Evolutionary conservation across 2,888 invertebrate genomes (phyloP).

Genomic region (Patella caerulea): DNA sequence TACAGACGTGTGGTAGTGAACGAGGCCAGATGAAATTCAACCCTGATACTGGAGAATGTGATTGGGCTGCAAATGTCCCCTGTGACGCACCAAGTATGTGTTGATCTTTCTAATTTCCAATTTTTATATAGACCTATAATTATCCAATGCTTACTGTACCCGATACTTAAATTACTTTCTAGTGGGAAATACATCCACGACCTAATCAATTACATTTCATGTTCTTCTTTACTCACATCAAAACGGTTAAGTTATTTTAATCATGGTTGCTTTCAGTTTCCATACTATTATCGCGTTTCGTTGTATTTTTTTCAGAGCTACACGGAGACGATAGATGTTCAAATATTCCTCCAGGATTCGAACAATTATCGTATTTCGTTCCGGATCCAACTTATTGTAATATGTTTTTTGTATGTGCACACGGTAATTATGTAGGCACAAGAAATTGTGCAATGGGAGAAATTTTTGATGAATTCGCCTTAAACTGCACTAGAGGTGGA

Average conservation of each 20-base stretch:
- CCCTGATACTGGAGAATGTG: not conserved
- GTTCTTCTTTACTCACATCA: no score
- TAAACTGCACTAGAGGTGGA: not conserved
- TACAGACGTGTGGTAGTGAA: not conserved
- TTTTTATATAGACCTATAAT: no score
- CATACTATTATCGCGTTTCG: no score
- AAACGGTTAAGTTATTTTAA: no score
- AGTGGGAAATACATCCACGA: no score
- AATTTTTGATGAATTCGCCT: not conserved
- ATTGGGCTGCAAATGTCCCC: not conserved
- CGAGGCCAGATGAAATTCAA: not conserved
- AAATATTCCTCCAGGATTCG: not conserved
- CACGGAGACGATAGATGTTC: not conserved
- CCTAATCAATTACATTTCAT: no score
- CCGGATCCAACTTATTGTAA: not conserved
- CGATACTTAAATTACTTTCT: no score
- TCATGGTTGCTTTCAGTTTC: no score
- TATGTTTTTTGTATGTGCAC: not conserved
- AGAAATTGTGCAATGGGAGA: not conserved
- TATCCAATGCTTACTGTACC: no score
- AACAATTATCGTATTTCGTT: not conserved
- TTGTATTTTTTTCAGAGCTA: not conserved
- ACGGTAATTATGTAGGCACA: constrained; percentile 1
- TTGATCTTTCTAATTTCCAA: not conserved
- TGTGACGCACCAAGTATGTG: not conserved